Evolutionary conservation across 2,797 vertebrate genomes (phyloP).

Genomic region (Triplophysa yarkandensis): DNA sequence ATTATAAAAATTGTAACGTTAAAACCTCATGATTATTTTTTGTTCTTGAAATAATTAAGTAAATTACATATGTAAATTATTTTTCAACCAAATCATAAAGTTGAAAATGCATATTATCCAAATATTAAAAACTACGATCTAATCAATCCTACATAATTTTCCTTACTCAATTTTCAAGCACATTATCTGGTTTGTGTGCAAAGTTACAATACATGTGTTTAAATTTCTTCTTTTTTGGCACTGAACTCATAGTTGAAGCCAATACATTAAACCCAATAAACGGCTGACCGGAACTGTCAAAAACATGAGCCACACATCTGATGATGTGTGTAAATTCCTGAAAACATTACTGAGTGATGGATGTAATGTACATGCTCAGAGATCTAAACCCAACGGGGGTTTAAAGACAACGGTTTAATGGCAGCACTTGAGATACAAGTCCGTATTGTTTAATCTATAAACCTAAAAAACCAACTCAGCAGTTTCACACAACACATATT

Average conservation of each 20-base stretch:
- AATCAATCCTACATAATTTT: no score
- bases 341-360: constrained; percentile 32
- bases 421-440: constrained; percentile 20
- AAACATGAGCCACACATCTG: constrained; percentile 24
- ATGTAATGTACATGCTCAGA: constrained; percentile 25
- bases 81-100: no score
- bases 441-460: constrained; percentile 27
- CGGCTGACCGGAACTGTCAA: constrained; percentile 13
- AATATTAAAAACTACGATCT: no score
- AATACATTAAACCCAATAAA: constrained; percentile 22
- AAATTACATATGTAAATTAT: no score
- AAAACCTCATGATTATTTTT: no score
- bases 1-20: no score
- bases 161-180: no score
- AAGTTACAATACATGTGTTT: no score
- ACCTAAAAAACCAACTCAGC: constrained; percentile 31
- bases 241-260: constrained; percentile 21
- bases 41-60: no score
- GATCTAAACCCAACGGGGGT: background rate
- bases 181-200: no score
- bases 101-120: no score
- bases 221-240: no score
- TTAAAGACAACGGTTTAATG: constrained; percentile 31
- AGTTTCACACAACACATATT: constrained; percentile 22
- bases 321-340: constrained; percentile 46